Percentiles rank a stretch among this genome's conserved stretches.
phyloP scores from a whole-genome alignment of 2,113 vertebrate species.

The Indri indri region DNA sequence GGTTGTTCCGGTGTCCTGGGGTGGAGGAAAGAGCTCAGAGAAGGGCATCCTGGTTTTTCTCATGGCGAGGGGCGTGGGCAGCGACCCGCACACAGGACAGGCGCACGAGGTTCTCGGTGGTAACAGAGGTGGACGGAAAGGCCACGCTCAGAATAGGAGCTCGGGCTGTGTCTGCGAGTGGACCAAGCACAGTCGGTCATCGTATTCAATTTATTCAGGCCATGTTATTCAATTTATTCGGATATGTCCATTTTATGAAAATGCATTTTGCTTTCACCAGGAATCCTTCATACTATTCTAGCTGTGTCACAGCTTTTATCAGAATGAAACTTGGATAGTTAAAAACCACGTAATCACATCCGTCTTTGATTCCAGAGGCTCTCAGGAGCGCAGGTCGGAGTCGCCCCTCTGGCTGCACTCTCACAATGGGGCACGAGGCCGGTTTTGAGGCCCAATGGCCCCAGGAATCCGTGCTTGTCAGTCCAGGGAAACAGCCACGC shows the following conservation, averaged over 20 bases:
- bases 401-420: too few species aligned
- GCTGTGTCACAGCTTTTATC: accelerated
- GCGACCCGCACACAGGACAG: accelerated
- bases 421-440: not conserved
- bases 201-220: too few species aligned
- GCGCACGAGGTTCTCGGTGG: accelerated
- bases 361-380: accelerated
- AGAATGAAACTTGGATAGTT: not conserved
- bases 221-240: not conserved
- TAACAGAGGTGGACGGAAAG: not conserved
- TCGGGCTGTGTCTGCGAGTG: accelerated
- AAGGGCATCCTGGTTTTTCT: not conserved
- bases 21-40: not conserved
- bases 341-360: accelerated
- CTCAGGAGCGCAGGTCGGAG: accelerated
- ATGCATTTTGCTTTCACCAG: accelerated
- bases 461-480: not conserved
- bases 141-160: accelerated
- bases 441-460: not conserved
- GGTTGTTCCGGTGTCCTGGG: accelerated
- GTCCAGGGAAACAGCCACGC: too few species aligned
- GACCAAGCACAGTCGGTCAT: accelerated
- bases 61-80: not conserved
- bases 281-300: accelerated
- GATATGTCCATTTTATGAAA: not conserved